Evolutionary conservation across 2,113 vertebrate species (phyloP).

Genomic region (Benitochromis conjunctus): DNA sequence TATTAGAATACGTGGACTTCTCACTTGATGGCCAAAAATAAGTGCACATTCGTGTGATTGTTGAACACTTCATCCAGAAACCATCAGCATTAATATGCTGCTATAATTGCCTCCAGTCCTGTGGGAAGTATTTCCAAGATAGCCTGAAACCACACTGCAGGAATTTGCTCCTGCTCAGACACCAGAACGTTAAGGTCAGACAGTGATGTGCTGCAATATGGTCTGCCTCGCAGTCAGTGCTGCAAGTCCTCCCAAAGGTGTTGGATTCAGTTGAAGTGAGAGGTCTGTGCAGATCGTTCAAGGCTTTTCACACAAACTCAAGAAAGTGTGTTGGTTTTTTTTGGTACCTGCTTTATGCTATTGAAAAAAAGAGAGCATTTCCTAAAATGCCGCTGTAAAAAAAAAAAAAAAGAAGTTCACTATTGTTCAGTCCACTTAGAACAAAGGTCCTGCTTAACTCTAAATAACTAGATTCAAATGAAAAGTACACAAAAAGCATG

Average conservation of each 20-base stretch:
- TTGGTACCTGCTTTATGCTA: not conserved
- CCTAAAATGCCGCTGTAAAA: not conserved
- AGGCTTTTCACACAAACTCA: not conserved
- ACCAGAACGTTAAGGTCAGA: not conserved
- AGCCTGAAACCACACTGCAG: not conserved
- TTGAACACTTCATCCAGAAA: not conserved
- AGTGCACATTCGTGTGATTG: not conserved
- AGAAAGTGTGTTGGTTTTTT: rapidly evolving
- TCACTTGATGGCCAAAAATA: not conserved
- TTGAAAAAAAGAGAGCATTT: not conserved
- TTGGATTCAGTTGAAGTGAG: not conserved
- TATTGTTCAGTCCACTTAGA: not conserved
- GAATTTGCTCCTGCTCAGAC: not conserved
- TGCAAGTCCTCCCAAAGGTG: not conserved
- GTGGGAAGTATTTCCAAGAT: not conserved
- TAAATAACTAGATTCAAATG: not conserved
- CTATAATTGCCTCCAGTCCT: not conserved
- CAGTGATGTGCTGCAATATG: not conserved
- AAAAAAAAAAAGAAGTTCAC: not conserved
- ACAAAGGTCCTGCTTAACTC: not conserved
- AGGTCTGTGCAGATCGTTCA: not conserved
- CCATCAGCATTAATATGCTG: not conserved
- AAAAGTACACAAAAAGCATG: not conserved
- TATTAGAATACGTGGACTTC: not conserved
- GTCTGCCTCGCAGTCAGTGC: not conserved